Evolutionary conservation across 2,888 invertebrate species (phyloP), one percentile per base, ranked within the genome.

Genomic region (Platycheirus rosarum): DNA sequence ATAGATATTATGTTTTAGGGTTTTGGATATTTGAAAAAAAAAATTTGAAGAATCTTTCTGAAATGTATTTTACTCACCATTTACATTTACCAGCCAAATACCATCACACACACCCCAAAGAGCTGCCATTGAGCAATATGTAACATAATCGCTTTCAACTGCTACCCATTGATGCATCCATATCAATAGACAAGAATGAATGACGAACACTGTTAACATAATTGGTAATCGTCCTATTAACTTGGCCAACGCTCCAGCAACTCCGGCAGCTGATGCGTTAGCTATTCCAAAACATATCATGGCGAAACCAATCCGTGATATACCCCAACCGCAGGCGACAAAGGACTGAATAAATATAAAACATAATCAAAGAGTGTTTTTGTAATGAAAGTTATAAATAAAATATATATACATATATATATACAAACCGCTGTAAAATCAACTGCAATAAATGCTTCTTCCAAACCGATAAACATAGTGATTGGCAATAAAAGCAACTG

Each of bases 271-370:
- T n/a, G 97, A 89, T 0, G 97, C 97, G 88, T 97, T 97, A 85
- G 95, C 95, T 6, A 96, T 93, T 0, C 98, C 98, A 89, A 97
- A 97, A 88, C 97, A 96, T 84, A 98, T 97, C 95, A 98, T 96
- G 65, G 97, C 97, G 88, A 95, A 97, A 0, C 98, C 98, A 62
- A 98, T 97, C 89, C 97, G 95, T 85, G 94, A 94, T 85, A 98
- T 95, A 1, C 98, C 96, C 93, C 95, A 95, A 0, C 96, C 95
- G 86, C 97, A 97, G 0, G 96, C 95, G 0, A 97, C 95, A 88
- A 94, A 97, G 0, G 96, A 94, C 95, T 96, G 91, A 8, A 91
- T 23, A 23, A 2, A 23, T 23, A 23, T 23, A 4, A 23, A 4
- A 23, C 3, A 23, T n/a, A n/a, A n/a, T n/a, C n/a, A n/a, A n/a